These are phyloP conservation scores for Typhlichthys subterraneus DNA, from an alignment of 2,797 vertebrate genomes.

Conservation along the genomic window DNA sequence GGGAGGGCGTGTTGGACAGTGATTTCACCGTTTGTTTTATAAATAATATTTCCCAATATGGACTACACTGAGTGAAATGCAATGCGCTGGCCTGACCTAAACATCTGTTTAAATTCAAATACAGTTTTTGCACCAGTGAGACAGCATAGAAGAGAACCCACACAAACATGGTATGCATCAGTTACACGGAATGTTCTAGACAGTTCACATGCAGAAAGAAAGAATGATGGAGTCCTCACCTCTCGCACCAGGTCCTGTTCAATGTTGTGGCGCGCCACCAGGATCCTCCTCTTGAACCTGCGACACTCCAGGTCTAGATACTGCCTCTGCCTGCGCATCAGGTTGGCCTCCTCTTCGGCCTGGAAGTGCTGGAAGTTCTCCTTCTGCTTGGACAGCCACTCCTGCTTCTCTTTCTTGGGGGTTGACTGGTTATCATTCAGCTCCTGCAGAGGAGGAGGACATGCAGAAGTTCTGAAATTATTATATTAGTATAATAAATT, in stretches of 20 bases:
- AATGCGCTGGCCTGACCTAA: no score
- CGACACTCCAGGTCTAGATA: conserved; percentile 96
- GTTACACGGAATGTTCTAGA: no score
- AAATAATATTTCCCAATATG: neutral
- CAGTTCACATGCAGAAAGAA: no score
- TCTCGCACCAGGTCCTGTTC: conserved; percentile 95
- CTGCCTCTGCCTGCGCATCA: conserved; percentile 92
- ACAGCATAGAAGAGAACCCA: no score
- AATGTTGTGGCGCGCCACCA: conserved; percentile 94
- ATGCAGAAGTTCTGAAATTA: conserved; percentile 3
- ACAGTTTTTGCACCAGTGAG: no score
- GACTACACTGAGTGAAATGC: no score
- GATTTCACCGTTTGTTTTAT: neutral
- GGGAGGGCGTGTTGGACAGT: no score
- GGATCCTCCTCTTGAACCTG: conserved; percentile 93
- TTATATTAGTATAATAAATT: neutral
- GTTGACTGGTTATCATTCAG: conserved; percentile 98
- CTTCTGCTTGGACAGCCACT: conserved; percentile 98
- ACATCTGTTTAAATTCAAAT: no score
- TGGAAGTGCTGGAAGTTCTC: conserved; percentile 99
- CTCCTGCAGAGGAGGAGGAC: conserved; percentile 78
- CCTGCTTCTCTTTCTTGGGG: conserved; percentile 98
- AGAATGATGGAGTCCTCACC: conserved; percentile 65
- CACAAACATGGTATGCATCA: no score
- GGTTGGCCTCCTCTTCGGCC: conserved; percentile 96